Percentiles rank a stretch among this genome's conserved stretches.
Evolutionary conservation across 2,797 vertebrate genomes (phyloP).

Genomic region (Coccyzus lansbergi): DNA sequence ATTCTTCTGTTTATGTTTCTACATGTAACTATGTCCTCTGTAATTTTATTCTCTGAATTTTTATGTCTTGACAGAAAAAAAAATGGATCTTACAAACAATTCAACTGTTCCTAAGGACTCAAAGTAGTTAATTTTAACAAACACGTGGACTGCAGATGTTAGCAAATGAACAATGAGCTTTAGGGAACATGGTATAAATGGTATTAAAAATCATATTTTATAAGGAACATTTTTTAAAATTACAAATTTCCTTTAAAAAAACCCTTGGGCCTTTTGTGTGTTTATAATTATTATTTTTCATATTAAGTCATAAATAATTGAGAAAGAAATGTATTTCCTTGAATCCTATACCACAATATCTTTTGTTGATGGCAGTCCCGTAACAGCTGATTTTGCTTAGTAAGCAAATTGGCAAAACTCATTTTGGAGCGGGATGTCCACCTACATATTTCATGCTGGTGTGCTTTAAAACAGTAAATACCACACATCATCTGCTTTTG

Average conservation of each 20-base stretch:
- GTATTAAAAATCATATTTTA: not conserved
- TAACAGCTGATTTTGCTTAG: not conserved
- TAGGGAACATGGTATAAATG: not conserved
- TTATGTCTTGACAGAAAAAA: not conserved
- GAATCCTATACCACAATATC: not conserved
- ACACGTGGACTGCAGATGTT: not conserved
- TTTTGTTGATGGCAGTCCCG: not conserved
- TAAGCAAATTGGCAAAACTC: not conserved
- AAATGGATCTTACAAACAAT: not conserved
- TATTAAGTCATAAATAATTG: not conserved
- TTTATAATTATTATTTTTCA: not conserved
- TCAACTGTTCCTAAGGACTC: not conserved
- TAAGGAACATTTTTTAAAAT: not conserved
- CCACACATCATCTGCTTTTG: not conserved
- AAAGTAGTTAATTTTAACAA: constrained; percentile 17
- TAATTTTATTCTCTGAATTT: not conserved
- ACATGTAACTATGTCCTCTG: not conserved
- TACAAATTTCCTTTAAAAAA: not conserved
- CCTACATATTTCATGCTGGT: not conserved
- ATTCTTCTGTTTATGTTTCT: not conserved
- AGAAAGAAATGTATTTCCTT: not conserved
- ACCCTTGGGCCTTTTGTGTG: not conserved
- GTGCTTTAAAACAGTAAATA: constrained; percentile 26
- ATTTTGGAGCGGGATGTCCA: not conserved
- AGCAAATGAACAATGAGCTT: not conserved